Conservation (phyloP, 2,888 invertebrate species). For the Drosophila pullipes region DNA sequence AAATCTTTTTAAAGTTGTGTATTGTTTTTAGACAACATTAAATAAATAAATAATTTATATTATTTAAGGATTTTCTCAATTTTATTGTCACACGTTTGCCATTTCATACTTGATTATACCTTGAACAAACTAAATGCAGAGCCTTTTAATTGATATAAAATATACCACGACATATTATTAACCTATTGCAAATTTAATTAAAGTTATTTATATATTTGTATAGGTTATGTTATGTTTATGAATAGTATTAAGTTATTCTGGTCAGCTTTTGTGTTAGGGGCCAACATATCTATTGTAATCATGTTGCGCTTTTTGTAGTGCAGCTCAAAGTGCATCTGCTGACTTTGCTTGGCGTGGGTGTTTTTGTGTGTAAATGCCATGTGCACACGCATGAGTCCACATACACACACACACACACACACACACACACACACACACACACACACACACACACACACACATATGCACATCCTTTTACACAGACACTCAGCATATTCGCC, state of each 20-base stretch:
- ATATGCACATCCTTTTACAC: slow-evolving; percentile 29
- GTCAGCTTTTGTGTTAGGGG: neutral
- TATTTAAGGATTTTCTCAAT: neutral
- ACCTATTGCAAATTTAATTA: neutral
- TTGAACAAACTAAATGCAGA: neutral
- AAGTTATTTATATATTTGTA: neutral
- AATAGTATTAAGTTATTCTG: neutral
- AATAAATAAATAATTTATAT: neutral
- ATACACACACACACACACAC: slow-evolving; percentile 17
- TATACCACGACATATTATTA: neutral
- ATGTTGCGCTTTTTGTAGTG: slow-evolving; percentile 26
- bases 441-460: neutral
- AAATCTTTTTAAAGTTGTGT: neutral
- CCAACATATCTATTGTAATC: neutral
- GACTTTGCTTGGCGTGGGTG: slow-evolving; percentile 18
- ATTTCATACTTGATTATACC: neutral
- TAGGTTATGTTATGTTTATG: neutral
- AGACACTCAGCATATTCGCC: slow-evolving; percentile 60
- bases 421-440: slow-evolving; percentile 7
- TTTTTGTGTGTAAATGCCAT: slow-evolving; percentile 29
- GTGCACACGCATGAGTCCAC: slow-evolving; percentile 28
- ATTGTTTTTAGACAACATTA: neutral
- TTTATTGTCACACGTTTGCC: neutral
- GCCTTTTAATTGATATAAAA: neutral
- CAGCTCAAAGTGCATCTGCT: slow-evolving; percentile 21